Evolutionary conservation across 2,113 vertebrate species (phyloP), one percentile per base, ranked within the genome.

Genomic region (Chaetorhynchus papuensis): DNA sequence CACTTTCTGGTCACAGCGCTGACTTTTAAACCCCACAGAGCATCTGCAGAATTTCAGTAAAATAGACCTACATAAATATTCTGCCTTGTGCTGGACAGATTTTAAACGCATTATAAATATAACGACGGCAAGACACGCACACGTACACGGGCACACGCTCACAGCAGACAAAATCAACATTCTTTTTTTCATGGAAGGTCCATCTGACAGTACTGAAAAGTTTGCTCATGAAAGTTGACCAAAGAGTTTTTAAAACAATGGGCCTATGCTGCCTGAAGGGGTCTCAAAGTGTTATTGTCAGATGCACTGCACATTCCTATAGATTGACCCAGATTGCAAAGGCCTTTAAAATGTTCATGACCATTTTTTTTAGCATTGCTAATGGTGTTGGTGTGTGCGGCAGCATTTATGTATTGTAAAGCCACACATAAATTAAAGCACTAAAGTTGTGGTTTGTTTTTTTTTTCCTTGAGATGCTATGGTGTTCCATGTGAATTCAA

Each of bases 1-100:
- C 98, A 99, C 98, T 99, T 99, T 99, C 98, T 99, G 99, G 98
- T 99, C 99, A 98, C 99, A 99, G 98, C 99, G 99, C 98, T 99
- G 99, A 99, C 98, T 99, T 99, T 99, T 99, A 99, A 99, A 99
- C 98, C 99, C 99, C 98, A 99, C 98, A 98, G 99, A 99, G 98
- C 99, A 99, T 99, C 99, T 99, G 99, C 97, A 99, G 99, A 99
- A 99, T 99, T 99, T 98, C 98, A 99, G 98, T 98, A 98, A 98
- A 98, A 99, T 98, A 98, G 97, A 98, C 97, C 98, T 98, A 97
- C 96, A 98, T 98, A 96, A 98, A 98, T 98, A 95, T 92, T 97
- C 96, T 97, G 92, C 96, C 92, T 97, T 97, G 96, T 96, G 91
- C 94, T 90, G 96, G 64, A 96, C 92, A 98, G 76, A 80, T 65